Evolutionary conservation across 2,113 vertebrate species (phyloP).

Genomic region (Ahaetulla prasina): DNA sequence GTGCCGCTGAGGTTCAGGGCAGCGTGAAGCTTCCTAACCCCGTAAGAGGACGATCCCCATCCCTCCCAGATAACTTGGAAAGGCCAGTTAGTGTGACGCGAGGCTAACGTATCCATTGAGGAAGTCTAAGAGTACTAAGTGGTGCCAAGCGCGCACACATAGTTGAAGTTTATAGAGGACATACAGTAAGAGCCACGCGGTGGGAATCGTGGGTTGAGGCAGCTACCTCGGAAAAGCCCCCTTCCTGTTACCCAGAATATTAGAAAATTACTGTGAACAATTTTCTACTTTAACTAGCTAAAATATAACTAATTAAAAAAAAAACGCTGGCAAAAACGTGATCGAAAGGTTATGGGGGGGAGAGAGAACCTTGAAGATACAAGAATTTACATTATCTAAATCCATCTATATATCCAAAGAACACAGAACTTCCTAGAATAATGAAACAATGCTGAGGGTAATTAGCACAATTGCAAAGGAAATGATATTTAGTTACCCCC

Average conservation of each 20-base stretch:
- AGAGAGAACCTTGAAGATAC: neutral
- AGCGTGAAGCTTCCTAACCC: neutral
- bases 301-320: neutral
- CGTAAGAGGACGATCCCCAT: neutral
- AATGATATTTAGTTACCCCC: neutral
- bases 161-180: neutral
- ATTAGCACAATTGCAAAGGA: neutral
- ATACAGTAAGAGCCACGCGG: neutral
- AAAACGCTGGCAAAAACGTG: neutral
- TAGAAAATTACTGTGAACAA: neutral
- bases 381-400: neutral
- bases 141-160: neutral
- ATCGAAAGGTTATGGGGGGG: neutral
- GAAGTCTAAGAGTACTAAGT: neutral
- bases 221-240: neutral
- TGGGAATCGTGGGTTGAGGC: neutral
- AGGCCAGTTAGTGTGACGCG: neutral
- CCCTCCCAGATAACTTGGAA: neutral
- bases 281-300: neutral
- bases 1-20: neutral
- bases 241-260: neutral
- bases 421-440: neutral
- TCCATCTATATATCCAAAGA: neutral
- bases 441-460: neutral
- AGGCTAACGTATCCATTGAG: neutral